Evolutionary conservation across 1,140 invertebrate genomes (phyloP), one percentile per base, ranked within the genome.

Genomic region (Diachasma alloeum): DNA sequence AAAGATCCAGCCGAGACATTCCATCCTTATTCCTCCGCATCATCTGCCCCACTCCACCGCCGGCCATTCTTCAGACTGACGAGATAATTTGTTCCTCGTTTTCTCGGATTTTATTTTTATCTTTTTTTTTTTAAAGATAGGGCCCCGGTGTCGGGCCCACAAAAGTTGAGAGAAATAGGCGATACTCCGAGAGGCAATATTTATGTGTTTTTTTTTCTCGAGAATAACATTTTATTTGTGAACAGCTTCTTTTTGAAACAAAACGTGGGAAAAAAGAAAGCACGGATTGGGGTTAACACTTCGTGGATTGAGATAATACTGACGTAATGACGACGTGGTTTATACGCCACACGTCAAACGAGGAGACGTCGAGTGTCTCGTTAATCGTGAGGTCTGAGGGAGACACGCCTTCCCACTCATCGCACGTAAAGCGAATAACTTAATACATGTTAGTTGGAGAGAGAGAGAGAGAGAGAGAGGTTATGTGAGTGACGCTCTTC

Each of bases 1-100:
- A 63, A 63, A 63, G 59, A 63, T 26, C 48, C 48, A 56, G 19
- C 48, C n/a, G n/a, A 56, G n/a, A 56, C 59, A 63, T 26, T 63
- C 4, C 36, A 19, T 68, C 59, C 63, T 39, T 75, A 39, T 68
- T 56, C 22, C 10, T 56, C n/a, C n/a, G 26, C 22, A 48, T 42
- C 19, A 67, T 83, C 81, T 81, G 6, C 48, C 81, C 83, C 82
- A 31, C 81, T 80, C 24, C 59, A 22, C 63, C 69, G 22, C 17
- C 59, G 44, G 46, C 70, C 70, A 77, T 77, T 77, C 56, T 69
- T 85, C 78, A 79, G 81, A 81, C 84, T 88, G 87, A 88, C 82
- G 87, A 89, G 84, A 89, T 88, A 88, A 89, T 89, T 89, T 89
- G 86, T 88, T 88, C 85, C 86, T 87, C 83, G 83, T 88, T 88